Conservation (phyloP, 2,113 vertebrate species). For the Tenrec ecaudatus region DNA sequence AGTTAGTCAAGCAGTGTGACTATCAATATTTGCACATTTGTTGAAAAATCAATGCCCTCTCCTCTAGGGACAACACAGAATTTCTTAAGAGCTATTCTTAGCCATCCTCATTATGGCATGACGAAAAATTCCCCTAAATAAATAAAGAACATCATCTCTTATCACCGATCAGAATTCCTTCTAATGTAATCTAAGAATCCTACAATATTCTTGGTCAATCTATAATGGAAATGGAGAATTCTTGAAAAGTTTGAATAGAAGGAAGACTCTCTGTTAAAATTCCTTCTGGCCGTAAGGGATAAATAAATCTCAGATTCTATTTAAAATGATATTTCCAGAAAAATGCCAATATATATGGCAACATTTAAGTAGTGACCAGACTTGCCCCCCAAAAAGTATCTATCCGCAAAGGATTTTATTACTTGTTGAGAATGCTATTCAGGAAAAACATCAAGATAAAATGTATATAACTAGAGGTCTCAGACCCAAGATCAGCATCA, state of each 20-base stretch:
- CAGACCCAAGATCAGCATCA: neutral
- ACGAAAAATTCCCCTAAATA: neutral
- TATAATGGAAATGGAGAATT: slow-evolving; percentile 1
- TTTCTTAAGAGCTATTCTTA: neutral
- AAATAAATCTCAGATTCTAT: slow-evolving; percentile 27
- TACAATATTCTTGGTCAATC: neutral
- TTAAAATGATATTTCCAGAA: neutral
- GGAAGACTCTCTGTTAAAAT: neutral
- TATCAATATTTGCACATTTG: neutral
- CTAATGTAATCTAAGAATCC: slow-evolving; percentile 22
- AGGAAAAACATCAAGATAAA: slow-evolving; percentile 7
- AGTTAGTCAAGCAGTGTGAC: neutral
- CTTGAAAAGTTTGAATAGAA: neutral
- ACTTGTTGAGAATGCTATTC: neutral
- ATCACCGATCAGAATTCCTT: slow-evolving; percentile 22
- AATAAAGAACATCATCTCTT: neutral
- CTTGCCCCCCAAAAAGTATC: neutral
- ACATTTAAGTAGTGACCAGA: neutral
- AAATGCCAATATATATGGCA: neutral
- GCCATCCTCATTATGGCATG: neutral
- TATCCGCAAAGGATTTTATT: neutral
- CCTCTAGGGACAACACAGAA: neutral
- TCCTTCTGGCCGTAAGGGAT: neutral
- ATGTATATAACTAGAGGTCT: neutral
- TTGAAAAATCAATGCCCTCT: slow-evolving; percentile 5